Base-by-base conservation (phyloP, 2,113 vertebrate species). In the Ictalurus punctatus region DNA sequence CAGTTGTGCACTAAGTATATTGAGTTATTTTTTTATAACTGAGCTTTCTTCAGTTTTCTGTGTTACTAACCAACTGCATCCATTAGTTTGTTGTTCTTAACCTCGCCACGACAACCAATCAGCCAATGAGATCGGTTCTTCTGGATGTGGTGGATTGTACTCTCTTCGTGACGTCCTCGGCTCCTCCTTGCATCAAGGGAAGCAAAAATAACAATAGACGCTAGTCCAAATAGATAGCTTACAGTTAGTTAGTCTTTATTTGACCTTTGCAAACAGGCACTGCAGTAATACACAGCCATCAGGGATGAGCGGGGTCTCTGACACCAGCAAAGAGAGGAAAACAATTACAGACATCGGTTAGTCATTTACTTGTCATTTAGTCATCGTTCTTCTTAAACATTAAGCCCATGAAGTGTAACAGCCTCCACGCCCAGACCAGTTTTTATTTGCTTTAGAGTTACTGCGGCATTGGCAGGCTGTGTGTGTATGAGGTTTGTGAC, bases 61-160 rank as follows among this genome's bases (percentile, higher is more conserved):
- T 87, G 82, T 92, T 76, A 93, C 92, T 96, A 94, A 95, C 93
- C 76, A 79, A 71, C 90, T 63, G 85, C 88, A 71, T 85, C 90
- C 81, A 87, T 90, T 25, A 92, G 91, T 81, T 92, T 56, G 88
- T 78, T 87, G 74, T 37, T 19, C 34, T 86, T 86, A 58, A 74
- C 74, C 84, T 93, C 93, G 94, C 93, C 96, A 93, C 92, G 95
- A 95, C 95, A 96, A 95, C 94, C 95, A 96, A 96, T 96, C 96
- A 96, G 96, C 94, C 93, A 93, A 88, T 94, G 92, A 92, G 89
- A 92, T 83, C 40, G 44, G 27, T 80, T 82, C 85, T 58, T 92
- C 91, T 86, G 89, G 91, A 88, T 88, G 92, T 90, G 92, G 95
- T 96, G 95, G 95, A 95, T 95, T 95, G 95, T 95, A 94, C 94